These are phyloP conservation scores for Scomber scombrus DNA, from an alignment of 2,113 vertebrate genomes.

Conservation along the genomic window DNA sequence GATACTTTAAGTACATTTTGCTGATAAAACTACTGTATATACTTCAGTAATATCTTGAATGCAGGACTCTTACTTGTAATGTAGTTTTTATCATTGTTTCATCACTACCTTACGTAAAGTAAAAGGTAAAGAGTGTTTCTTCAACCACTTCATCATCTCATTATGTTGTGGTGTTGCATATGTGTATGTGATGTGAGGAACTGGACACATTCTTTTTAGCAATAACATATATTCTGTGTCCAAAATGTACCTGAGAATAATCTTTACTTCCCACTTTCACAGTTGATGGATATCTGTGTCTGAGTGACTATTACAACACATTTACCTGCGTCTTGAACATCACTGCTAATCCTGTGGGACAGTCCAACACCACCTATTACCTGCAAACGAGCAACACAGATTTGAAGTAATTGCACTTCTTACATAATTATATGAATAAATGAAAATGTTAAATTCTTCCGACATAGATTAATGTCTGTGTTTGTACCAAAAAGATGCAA, in stretches of 20 bases:
- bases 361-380: slow-evolving; percentile 20
- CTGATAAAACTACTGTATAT: too few species aligned
- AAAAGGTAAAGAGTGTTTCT: too few species aligned
- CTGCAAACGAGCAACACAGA: slow-evolving; percentile 34
- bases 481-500: background rate
- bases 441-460: background rate
- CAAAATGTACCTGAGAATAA: background rate
- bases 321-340: slow-evolving; percentile 67
- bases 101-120: too few species aligned
- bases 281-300: slow-evolving; percentile 41
- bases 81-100: too few species aligned
- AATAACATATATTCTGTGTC: too few species aligned
- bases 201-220: too few species aligned
- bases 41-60: too few species aligned
- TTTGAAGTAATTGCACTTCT: background rate
- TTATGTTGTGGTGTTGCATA: too few species aligned
- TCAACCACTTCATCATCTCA: background rate
- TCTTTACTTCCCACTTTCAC: slow-evolving; percentile 6
- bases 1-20: too few species aligned
- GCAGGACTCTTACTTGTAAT: too few species aligned
- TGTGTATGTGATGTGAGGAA: too few species aligned
- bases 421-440: background rate
- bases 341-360: background rate
- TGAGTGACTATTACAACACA: slow-evolving; percentile 21
- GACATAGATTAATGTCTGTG: background rate